A percentile compares a stretch with the other conserved stretches of the same genome.
These are phyloP conservation scores for Salmo trutta DNA, from an alignment of 2,797 vertebrate genomes.

Conservation along the genomic window DNA sequence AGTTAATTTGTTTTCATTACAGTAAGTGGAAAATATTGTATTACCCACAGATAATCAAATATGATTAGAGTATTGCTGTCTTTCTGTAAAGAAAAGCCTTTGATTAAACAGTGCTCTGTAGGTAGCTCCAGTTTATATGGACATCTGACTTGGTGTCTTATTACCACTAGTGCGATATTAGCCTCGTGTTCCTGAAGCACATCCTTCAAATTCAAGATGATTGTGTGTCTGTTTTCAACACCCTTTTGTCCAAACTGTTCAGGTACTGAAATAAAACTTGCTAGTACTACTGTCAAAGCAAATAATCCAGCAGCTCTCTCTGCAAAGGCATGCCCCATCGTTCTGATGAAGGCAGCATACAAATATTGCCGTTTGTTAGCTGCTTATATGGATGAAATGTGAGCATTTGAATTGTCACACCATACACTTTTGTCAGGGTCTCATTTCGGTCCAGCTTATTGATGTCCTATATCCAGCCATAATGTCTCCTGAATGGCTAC, in stretches of 20 bases:
- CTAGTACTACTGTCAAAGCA: not conserved
- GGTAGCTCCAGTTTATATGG: not conserved
- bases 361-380: not conserved
- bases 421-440: not conserved
- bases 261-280: not conserved
- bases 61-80: conserved; percentile 18
- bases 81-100: conserved; percentile 41
- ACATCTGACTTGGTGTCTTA: not conserved
- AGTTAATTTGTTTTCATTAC: not conserved
- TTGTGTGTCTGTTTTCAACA: not conserved
- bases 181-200: not conserved
- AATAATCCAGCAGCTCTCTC: not conserved
- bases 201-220: not conserved
- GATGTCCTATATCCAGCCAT: not conserved
- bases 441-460: not conserved
- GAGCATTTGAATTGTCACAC: not conserved
- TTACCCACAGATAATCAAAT: not conserved
- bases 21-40: not conserved
- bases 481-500: not conserved
- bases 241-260: not conserved
- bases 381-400: not conserved
- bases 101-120: conserved; percentile 54
- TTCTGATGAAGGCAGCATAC: not conserved
- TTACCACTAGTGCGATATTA: not conserved
- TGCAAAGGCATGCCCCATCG: not conserved